A percentile compares a stretch with the other conserved stretches of the same genome.
These are phyloP conservation scores for Excalfactoria chinensis DNA, from an alignment of 2,113 vertebrate species.

Conservation along the genomic window DNA sequence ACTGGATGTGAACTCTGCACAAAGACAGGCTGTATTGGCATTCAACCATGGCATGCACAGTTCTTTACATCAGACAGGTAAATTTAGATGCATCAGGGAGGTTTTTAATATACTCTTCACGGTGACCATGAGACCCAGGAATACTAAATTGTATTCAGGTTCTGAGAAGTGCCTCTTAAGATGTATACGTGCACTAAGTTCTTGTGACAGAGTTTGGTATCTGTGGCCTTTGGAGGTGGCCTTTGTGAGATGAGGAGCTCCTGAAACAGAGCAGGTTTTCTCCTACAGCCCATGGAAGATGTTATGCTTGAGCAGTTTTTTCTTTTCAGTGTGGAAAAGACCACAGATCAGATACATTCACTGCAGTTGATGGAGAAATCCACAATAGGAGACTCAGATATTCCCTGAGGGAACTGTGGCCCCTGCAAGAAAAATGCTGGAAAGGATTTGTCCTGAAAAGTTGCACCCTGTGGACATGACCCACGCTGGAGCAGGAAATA, in stretches of 20 bases:
- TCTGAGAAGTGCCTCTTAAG: neutral
- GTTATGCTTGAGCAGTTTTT: neutral
- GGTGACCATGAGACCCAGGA: neutral
- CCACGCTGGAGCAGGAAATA: neutral
- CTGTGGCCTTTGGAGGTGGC: fast-evolving
- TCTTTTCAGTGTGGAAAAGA: neutral
- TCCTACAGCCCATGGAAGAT: neutral
- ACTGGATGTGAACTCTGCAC: neutral
- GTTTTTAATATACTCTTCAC: neutral
- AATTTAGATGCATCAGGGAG: neutral
- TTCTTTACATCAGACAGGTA: neutral
- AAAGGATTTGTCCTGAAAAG: neutral
- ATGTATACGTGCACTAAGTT: neutral
- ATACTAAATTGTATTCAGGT: neutral
- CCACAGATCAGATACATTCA: neutral
- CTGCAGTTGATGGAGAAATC: neutral
- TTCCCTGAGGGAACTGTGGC: neutral
- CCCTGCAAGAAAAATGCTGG: neutral
- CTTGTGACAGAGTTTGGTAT: neutral
- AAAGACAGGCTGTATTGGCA: neutral
- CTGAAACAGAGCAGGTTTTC: neutral
- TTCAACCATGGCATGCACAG: neutral
- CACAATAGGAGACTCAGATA: neutral
- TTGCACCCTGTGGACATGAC: too few relatives aligned
- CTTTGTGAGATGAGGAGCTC: neutral